Percentiles rank a stretch among this genome's conserved stretches.
These are phyloP conservation scores for Lagocephalus sceleratus DNA, from an alignment of 2,797 vertebrate genomes.

Conservation along the genomic window DNA sequence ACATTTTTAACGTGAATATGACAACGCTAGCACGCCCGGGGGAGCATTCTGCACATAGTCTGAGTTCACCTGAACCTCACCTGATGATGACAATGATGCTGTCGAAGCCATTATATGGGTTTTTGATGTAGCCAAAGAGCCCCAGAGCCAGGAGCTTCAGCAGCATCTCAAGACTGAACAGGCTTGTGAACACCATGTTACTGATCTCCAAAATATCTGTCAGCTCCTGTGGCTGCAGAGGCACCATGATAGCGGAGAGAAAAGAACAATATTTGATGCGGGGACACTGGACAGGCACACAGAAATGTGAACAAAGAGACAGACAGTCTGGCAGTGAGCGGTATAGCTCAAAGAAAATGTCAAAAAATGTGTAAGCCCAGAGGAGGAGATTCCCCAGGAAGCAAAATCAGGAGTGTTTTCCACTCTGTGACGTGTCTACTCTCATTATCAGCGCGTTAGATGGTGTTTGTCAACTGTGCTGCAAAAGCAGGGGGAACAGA, in stretches of 20 bases:
- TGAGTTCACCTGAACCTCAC: constrained; percentile 39
- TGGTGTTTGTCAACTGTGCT: too few relatives aligned
- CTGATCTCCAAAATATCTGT: constrained; percentile 92
- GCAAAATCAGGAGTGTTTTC: too few relatives aligned
- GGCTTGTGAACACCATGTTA: constrained; percentile 91
- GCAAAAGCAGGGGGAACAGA: too few relatives aligned
- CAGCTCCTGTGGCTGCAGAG: constrained; percentile 84
- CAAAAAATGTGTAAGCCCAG: too few relatives aligned
- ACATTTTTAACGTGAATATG: too few relatives aligned
- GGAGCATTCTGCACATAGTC: too few relatives aligned
- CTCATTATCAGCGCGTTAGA: too few relatives aligned
- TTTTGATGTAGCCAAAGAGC: constrained; percentile 88
- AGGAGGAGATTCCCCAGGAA: too few relatives aligned
- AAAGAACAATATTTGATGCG: constrained; percentile 26
- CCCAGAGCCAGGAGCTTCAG: constrained; percentile 87
- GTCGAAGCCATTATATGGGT: constrained; percentile 91
- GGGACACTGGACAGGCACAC: constrained; percentile 33
- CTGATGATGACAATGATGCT: constrained; percentile 91
- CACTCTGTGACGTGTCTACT: too few relatives aligned
- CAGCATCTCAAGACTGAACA: constrained; percentile 91
- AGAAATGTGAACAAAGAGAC: constrained; percentile 40
- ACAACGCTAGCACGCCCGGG: too few relatives aligned
- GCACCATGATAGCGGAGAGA: constrained; percentile 24
- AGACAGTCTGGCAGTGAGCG: constrained; percentile 16
- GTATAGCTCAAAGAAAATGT: not conserved